These are phyloP conservation scores for Phoxinus dragarum DNA, from an alignment of 2,797 vertebrate genomes.

Conservation along the genomic window DNA sequence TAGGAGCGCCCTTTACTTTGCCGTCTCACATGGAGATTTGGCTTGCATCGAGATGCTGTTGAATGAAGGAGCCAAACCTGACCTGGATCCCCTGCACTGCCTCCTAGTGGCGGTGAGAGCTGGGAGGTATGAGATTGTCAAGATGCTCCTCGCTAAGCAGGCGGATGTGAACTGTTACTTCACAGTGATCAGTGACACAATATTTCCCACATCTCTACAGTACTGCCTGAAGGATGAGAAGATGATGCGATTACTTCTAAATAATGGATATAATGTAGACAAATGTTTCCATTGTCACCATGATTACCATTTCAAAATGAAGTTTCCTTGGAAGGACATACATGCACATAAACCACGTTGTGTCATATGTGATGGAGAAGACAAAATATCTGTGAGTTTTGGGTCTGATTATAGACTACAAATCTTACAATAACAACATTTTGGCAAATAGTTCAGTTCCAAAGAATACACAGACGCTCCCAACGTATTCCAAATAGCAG, in stretches of 20 bases:
- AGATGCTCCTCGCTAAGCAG: constrained; percentile 79
- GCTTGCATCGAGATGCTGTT: constrained; percentile 81
- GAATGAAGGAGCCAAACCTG: constrained; percentile 80
- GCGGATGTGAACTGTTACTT: constrained; percentile 90
- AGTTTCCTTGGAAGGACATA: background rate
- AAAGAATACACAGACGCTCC: background rate
- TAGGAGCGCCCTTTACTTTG: constrained; percentile 81
- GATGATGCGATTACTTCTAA: constrained; percentile 81
- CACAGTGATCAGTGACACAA: constrained; percentile 82
- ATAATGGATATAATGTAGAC: constrained; percentile 76
- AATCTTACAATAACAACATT: background rate
- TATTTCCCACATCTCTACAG: constrained; percentile 88
- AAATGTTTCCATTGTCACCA: constrained; percentile 82
- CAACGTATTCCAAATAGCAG: background rate
- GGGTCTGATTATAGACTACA: background rate
- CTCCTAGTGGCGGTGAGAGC: constrained; percentile 87
- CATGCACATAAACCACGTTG: background rate
- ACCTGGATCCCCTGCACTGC: constrained; percentile 86
- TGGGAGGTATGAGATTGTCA: constrained; percentile 82
- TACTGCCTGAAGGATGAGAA: constrained; percentile 81
- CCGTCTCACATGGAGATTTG: constrained; percentile 84
- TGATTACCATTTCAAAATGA: constrained; percentile 61
- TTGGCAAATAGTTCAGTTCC: background rate
- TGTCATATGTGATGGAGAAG: constrained; percentile 4
- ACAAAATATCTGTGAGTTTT: constrained; percentile 30